phyloP scores from a whole-genome alignment of 2,888 invertebrate species.

The Sarcophaga caerulescens region DNA sequence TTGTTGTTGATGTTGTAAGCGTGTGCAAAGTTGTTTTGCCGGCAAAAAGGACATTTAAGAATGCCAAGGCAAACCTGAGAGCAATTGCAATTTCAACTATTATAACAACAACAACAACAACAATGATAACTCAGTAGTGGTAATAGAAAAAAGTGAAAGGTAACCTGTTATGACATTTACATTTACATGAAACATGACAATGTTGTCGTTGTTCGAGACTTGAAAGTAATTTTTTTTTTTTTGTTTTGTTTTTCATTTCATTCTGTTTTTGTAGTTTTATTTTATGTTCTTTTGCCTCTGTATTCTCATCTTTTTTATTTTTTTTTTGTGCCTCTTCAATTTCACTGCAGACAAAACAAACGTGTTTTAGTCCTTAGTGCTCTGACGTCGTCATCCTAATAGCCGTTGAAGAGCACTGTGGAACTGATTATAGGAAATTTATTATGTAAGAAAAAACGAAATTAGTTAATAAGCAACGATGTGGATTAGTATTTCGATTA shows the following conservation, averaged over 20 bases:
- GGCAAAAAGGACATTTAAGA: constrained; percentile 37
- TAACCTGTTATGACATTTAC: constrained; percentile 69
- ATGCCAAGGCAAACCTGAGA: constrained; percentile 59
- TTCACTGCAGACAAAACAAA: constrained; percentile 65
- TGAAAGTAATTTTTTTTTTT: constrained; percentile 47
- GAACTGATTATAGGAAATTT: neutral
- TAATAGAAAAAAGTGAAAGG: constrained; percentile 63
- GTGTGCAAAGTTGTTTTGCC: constrained; percentile 18
- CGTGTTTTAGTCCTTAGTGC: constrained; percentile 54
- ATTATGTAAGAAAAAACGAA: neutral
- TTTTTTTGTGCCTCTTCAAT: constrained; percentile 48
- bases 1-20: neutral
- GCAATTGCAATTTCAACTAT: constrained; percentile 29
- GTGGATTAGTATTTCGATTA: too few species aligned
- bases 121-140: neutral
- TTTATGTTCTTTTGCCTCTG: constrained; percentile 23
- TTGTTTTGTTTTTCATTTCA: neutral
- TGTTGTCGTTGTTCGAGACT: constrained; percentile 59
- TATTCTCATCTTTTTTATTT: neutral
- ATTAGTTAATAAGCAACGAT: too few species aligned
- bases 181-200: constrained; percentile 64
- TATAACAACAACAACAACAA: constrained; percentile 19
- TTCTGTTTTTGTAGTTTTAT: constrained; percentile 19
- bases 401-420: constrained; percentile 9
- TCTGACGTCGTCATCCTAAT: constrained; percentile 4